Evolutionary conservation across 2,113 vertebrate species (phyloP).

Genomic region (Dasyornis broadbenti): DNA sequence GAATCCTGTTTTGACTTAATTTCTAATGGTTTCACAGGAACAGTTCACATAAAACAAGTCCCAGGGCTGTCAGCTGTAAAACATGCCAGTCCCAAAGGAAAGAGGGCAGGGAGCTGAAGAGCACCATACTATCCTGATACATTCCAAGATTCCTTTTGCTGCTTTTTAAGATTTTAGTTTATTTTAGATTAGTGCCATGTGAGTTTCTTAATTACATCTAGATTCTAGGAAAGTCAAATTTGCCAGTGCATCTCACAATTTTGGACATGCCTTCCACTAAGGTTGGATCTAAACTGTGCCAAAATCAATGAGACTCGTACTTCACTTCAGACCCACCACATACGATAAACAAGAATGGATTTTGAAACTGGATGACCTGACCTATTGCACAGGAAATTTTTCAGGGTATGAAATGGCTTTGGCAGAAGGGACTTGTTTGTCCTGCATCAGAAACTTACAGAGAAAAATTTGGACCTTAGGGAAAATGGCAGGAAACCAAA

Average conservation of each 20-base stretch:
- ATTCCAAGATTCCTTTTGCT: neutral
- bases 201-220: neutral
- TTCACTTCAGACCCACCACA: neutral
- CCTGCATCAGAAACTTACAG: neutral
- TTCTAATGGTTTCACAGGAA: neutral
- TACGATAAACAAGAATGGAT: neutral
- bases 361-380: neutral
- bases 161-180: neutral
- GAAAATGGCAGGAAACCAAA: neutral
- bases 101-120: neutral
- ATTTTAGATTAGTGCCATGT: neutral
- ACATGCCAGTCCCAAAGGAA: neutral
- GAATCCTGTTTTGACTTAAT: neutral
- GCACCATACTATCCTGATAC: neutral
- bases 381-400: neutral
- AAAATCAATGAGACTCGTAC: neutral
- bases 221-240: neutral
- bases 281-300: neutral
- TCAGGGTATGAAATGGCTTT: neutral
- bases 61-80: neutral
- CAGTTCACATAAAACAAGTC: neutral
- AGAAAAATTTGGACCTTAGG: neutral
- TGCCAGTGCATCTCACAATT: neutral
- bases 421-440: neutral
- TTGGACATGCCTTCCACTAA: neutral